These are phyloP conservation scores for Argentina silus DNA, from an alignment of 2,797 vertebrate genomes.

Conservation along the genomic window DNA sequence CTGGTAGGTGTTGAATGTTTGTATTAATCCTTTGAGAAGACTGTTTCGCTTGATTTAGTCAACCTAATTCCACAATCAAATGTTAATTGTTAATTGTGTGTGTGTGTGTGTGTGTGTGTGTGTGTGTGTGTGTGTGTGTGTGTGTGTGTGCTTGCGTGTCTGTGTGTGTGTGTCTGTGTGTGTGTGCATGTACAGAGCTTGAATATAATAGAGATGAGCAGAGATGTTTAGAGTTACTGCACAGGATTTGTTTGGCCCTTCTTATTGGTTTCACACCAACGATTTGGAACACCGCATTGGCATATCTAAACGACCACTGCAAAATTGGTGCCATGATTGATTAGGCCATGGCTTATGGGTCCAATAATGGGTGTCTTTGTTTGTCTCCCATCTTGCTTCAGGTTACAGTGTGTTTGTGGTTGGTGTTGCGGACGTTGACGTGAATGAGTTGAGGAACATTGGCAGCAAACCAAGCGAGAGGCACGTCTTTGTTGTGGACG, in stretches of 20 bases:
- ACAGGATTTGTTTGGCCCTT: not conserved
- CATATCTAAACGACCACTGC: conserved; percentile 22
- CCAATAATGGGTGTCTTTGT: conserved; percentile 39
- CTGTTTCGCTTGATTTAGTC: not conserved
- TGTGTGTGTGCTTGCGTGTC: not conserved
- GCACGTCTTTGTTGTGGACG: conserved; percentile 95
- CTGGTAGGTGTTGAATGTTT: conserved; percentile 78
- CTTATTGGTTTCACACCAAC: not conserved
- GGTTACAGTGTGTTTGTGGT: conserved; percentile 98
- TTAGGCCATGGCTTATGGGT: conserved; percentile 24
- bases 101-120: conserved; percentile 2
- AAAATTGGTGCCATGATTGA: conserved; percentile 25
- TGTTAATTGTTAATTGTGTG: not conserved
- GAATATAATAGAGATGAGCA: not conserved
- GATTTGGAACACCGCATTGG: not conserved
- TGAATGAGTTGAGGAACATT: conserved; percentile 88
- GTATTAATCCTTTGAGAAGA: not conserved
- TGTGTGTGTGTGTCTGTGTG: not conserved
- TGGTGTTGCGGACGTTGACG: conserved; percentile 95
- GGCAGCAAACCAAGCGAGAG: conserved; percentile 97
- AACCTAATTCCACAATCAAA: not conserved
- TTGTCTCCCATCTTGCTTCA: conserved; percentile 55
- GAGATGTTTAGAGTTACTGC: conserved; percentile 25
- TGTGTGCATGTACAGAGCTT: not conserved
- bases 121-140: not conserved